Evolutionary conservation across 2,797 vertebrate species (phyloP).

Genomic region (Ctenochaetus hawaiiensis): DNA sequence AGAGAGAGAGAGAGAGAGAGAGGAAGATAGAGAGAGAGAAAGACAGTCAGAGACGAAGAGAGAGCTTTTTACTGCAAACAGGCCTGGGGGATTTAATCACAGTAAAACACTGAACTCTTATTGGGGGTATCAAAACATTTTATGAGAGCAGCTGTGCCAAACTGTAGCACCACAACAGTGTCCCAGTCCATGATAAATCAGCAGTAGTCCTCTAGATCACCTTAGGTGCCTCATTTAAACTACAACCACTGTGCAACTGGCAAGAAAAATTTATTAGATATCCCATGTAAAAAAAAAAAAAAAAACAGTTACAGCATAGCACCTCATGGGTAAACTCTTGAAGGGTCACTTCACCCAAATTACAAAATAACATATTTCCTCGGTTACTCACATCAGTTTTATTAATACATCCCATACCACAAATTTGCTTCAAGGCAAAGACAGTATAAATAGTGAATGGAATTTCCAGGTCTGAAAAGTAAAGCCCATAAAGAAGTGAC

Average conservation of each 20-base stretch:
- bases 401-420: conserved; percentile 8
- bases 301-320: conserved; percentile 31
- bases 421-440: conserved; percentile 1
- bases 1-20: conserved; percentile 17
- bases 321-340: conserved; percentile 15
- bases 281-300: conserved; percentile 15
- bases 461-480: too few species aligned
- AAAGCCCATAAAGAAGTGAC: too few species aligned
- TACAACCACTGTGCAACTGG: conserved; percentile 48
- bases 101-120: conserved; percentile 83
- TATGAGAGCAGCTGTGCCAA: conserved; percentile 82
- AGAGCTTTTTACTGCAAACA: conserved; percentile 77
- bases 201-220: conserved; percentile 68
- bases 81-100: conserved; percentile 82
- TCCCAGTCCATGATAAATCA: conserved; percentile 73
- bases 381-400: background rate
- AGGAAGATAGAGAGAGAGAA: conserved; percentile 3
- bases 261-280: conserved; percentile 36
- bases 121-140: conserved; percentile 81
- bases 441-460: too few species aligned
- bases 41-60: conserved; percentile 2
- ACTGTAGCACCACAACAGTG: conserved; percentile 73
- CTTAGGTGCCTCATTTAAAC: conserved; percentile 68
- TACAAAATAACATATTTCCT: conserved; percentile 19
- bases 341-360: conserved; percentile 24